phyloP scores from a whole-genome alignment of 2,113 vertebrate species.

The Solea senegalensis region DNA sequence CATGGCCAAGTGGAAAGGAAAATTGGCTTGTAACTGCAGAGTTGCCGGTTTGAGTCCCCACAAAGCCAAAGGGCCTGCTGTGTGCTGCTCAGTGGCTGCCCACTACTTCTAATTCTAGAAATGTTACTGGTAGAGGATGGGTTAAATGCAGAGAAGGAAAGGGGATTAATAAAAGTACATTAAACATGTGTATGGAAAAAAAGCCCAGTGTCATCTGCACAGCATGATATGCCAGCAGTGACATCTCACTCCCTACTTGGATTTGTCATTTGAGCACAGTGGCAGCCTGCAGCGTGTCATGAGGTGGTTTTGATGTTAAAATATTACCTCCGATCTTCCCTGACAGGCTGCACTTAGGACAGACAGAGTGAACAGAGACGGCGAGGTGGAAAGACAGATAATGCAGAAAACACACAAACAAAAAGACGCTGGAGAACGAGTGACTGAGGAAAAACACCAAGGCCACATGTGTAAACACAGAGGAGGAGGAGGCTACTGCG shows the following conservation, averaged over 20 bases:
- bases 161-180: not conserved
- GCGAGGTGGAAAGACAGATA: conserved; percentile 31
- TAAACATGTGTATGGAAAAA: not conserved
- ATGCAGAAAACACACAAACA: conserved; percentile 39
- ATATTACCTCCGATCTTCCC: conserved; percentile 35
- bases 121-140: no score
- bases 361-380: conserved; percentile 12
- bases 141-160: not conserved
- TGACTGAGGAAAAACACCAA: conserved; percentile 9
- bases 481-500: conserved; percentile 8
- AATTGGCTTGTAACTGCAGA: no score
- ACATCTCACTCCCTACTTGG: conserved; percentile 35
- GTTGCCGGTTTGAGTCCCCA: no score
- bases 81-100: no score
- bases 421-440: conserved; percentile 2
- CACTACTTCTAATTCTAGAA: no score
- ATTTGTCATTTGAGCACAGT: conserved; percentile 36
- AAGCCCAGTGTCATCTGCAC: not conserved
- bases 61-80: no score
- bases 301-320: conserved; percentile 53
- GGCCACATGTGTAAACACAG: conserved; percentile 57
- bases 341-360: conserved; percentile 53
- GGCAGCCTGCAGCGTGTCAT: conserved; percentile 38
- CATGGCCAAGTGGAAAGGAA: no score
- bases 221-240: conserved; percentile 23